Base-by-base conservation (phyloP, 2,888 invertebrate species). In the Lathronympha strigana region DNA sequence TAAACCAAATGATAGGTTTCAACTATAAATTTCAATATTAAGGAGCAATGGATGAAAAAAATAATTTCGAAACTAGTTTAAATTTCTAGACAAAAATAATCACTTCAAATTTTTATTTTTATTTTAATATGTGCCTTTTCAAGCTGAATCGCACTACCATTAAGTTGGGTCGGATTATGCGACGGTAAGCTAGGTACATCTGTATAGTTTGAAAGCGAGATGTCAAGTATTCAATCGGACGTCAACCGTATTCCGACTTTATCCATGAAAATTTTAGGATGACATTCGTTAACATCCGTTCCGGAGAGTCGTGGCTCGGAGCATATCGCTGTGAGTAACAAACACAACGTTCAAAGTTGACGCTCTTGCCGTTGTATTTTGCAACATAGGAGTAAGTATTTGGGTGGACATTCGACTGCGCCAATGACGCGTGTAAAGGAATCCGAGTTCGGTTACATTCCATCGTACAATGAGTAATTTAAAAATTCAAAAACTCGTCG, bases 401-500 rank as follows among this genome's bases (percentile, higher is more conserved):
- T 86, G 76, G 84, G 88, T 86, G 75, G 80, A 88, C 67, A 82
- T 87, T 90, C 74, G 79, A 83, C 81, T 80, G 86, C 71, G 68
- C 69, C 71, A 70, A 68, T 71, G 69, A 71, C 69, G 79, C 64
- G 72, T 69, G 73, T 84, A 81, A 72, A 80, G 73, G 74, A 71
- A 73, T 76, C 78, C 81, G 78, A 74, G 81, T 81, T 84, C 82
- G 81, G 84, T 79, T 84, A 79, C 88, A 91, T 92, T 88, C 89
- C 92, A 89, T 90, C 84, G 89, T 80, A 92, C 92, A 92, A 92
- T 92, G 92, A 92, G 92, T 90, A 92, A 92, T 92, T 92, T 92
- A 92, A 92, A 92, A 92, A 92, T 92, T 92, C 91, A 92, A 91
- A 92, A 92, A 91, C 91, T 90, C 92, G 91, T 90, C 90, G 90